Base-by-base conservation (phyloP, 2,888 invertebrate species). In the Choreutis nemorana region DNA sequence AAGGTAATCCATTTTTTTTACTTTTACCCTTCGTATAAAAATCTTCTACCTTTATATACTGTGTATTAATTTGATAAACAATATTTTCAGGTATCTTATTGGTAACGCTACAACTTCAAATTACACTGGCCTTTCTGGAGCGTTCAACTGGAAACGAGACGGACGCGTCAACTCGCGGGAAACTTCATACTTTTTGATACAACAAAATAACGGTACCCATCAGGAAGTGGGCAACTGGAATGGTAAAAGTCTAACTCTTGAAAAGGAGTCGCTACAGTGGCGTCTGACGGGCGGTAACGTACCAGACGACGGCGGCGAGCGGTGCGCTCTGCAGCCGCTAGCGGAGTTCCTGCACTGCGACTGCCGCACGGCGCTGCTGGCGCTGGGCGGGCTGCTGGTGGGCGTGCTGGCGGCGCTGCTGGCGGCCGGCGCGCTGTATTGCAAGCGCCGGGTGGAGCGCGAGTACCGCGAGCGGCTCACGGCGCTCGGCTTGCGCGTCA, bases 201-300 rank as follows among this genome's bases (percentile, higher is more conserved):
- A 84, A 48, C 89, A 92, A 37, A 89, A 89, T 53, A 38, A 48
- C 32, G 42, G 39, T 4, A 6, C 30, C 30, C 32, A 41, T 87
- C 90, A 6, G 83, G 80, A 52, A 78, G 84, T 54, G 67, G 86
- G 55, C 83, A 87, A 87, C 85, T 86, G 15, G 84, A 82, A 1
- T 40, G 88, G 86, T 56, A 86, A 88, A 1, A 89, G 89, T 89
- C 90, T 92, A 44, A 62, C 87, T 14, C 88, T 91, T 0, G 68
- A 82, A 2, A 89, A 87, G 86, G 65, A 85, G 1, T 72, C 79
- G 14, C 68, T 27, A 64, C 84, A 37, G 8, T 92, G 92, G 93
- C 64, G 84, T 24, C 86, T 86, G 0, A 42, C 63, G 1, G 81
- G 83, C 44, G 83, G 83, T 2, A 52, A 52, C 16, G 61, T 54